Conservation (phyloP, 2,888 invertebrate species). For the Morpho achilles region DNA sequence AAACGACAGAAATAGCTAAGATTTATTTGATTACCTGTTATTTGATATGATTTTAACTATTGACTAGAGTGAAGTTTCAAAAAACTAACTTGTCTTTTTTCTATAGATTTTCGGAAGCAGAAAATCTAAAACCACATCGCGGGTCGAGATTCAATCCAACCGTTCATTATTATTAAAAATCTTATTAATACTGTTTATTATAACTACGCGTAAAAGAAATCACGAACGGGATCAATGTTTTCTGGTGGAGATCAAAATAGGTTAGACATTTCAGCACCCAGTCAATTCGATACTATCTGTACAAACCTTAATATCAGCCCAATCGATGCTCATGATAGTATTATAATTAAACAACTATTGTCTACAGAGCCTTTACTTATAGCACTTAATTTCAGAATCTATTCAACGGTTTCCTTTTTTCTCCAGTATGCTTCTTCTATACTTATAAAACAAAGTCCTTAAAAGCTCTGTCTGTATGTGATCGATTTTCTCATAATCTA, state of each 20-base stretch:
- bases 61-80: conserved; percentile 44
- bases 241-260: conserved; percentile 19
- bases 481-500: no score
- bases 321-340: no score
- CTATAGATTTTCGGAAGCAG: conserved; percentile 25
- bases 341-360: no score
- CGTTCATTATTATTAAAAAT: conserved; percentile 36
- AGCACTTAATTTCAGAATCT: no score
- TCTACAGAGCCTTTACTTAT: no score
- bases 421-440: no score
- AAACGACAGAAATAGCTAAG: conserved; percentile 21
- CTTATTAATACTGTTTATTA: conserved; percentile 58
- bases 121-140: conserved; percentile 33
- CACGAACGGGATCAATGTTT: conserved; percentile 31
- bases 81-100: conserved; percentile 30
- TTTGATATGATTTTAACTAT: conserved; percentile 67
- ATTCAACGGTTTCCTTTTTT: no score
- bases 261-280: background rate
- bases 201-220: conserved; percentile 44
- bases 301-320: background rate
- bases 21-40: conserved; percentile 19
- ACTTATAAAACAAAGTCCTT: no score
- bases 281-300: conserved; percentile 28
- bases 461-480: no score
- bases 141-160: conserved; percentile 34